Base-by-base conservation (phyloP, 23 tunicate species). In the Oikopleura dioica region DNA sequence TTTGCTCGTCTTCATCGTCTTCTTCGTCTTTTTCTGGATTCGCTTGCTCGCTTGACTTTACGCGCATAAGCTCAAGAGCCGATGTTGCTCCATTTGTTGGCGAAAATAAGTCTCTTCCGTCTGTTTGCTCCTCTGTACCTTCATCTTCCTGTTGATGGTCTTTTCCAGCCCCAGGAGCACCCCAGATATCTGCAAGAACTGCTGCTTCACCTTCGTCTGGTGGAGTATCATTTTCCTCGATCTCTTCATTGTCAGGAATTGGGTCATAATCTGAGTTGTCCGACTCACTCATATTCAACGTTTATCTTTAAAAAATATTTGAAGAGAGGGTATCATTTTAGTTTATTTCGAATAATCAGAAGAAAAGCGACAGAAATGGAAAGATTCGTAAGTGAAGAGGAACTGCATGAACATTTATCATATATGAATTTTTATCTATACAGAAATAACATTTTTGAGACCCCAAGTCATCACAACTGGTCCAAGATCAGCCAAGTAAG, bases 361-460 rank as follows among this genome's bases (percentile, higher is more conserved):
- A 44, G 21, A 44, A 44, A 9, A 44, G 9, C 55, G 21, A 44
- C 9, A 44, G 9, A 9, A 9, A 9, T 44, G 9, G 21, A 21
- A 9, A 9, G 21, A 21, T 9, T 44, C 55, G 9, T 44, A 44
- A 44, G 21, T 9, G 9, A 9, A 9, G 9, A 44, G 9, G 21
- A 9, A 44, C 55, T 9, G 9, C 21, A 44, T 9, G 55, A 44
- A 44, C 55, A 44, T 44, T 44, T 44, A 44, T 9, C 9, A 44
- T 44, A 44, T 44, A 9, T 44, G 21, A 44, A 9, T 9, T 9
- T 9, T 44, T 9, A 44, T 9, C 21, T 21, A 44, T 44, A 9
- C 16, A 44, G 72, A 63, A 63, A 63, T 63, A 63, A 63, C 72
- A 63, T 63, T 63, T 24, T 28, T 24, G 29, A 63, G 72, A 2